Evolutionary conservation across 2,888 invertebrate genomes (phyloP), one percentile per base, ranked within the genome.

Genomic region (Criorhina ranunculi): DNA sequence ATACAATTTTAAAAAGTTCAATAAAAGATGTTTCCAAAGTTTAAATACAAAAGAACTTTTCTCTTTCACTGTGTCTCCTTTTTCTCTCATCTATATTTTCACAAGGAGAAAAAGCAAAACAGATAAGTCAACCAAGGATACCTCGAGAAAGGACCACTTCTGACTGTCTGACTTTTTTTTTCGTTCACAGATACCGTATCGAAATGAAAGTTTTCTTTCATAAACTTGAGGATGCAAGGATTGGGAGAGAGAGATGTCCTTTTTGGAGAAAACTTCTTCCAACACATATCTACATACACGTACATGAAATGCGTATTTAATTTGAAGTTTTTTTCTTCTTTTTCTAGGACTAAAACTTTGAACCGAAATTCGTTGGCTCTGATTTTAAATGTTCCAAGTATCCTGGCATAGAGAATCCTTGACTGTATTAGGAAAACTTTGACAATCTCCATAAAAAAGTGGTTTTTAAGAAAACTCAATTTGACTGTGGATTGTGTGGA

Each of bases 1-100:
- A 85, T 85, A 72, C 79, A 85, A 85, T 85, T 85, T 76, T 49
- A 24, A 69, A 85, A 85, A 85, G 80, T 85, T 80, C 80, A 80
- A 80, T 80, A 80, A 85, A 80, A 80, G 59, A 73, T 69, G 69
- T 67, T 83, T 59, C 42, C 29, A 83, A 83, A 83, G 69, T 85
- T 85, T 70, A 80, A 85, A 80, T 80, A 80, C 60, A 75, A 85
- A 80, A 24, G 4, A 24, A 24, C 66, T 2, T 35, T 51, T 73
- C 33, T 37, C 37, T 35, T 17, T 42, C 44, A 4, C 35, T 44
- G 19, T 19, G 9, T 59, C 4, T 31, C 17, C 33, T 3, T 24
- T 53, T 29, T 46, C 11, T n/a, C n/a, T n/a, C n/a, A n/a, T n/a
- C n/a, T n/a, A 12, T 44, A 37, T 37, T 37, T 72, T 72, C 31